These are phyloP conservation scores for Catocala nupta DNA, from an alignment of 2,888 invertebrate genomes.

Conservation along the genomic window DNA sequence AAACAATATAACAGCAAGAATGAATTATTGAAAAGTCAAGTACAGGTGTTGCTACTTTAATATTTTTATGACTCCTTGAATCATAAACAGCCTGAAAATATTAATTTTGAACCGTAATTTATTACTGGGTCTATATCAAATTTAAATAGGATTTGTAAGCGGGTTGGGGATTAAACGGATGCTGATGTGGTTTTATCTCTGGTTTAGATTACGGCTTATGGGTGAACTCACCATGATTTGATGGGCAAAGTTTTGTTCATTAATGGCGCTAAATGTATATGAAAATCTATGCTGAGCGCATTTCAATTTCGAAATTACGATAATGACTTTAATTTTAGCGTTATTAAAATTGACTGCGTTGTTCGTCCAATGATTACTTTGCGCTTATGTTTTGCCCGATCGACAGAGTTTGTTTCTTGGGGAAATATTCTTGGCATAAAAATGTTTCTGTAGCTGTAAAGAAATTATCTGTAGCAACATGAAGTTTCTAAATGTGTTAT, in stretches of 20 bases:
- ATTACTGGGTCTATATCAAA: conserved; percentile 11
- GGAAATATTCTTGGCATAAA: too few species aligned
- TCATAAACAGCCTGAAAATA: conserved; percentile 19
- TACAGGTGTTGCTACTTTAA: conserved; percentile 35
- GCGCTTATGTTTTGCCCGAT: too few species aligned
- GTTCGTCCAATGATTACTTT: too few species aligned
- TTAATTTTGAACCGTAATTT: conserved; percentile 20
- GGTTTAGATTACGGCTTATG: conserved; percentile 32
- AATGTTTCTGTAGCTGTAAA: too few species aligned
- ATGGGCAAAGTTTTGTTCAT: not conserved
- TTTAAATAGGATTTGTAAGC: conserved; percentile 29
- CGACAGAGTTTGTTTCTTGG: too few species aligned
- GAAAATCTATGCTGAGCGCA: not conserved
- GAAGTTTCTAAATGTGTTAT: too few species aligned
- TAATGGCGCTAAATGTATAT: not conserved
- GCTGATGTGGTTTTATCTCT: conserved; percentile 17
- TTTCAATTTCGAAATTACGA: not conserved
- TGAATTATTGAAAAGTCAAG: conserved; percentile 27
- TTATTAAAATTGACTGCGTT: too few species aligned
- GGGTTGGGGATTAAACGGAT: conserved; percentile 14
- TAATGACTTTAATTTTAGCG: too few species aligned
- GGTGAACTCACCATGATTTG: conserved; percentile 11
- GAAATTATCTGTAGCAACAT: too few species aligned
- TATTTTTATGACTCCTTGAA: conserved; percentile 31
- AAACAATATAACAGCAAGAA: conserved; percentile 18